phyloP scores from a whole-genome alignment of 2,888 invertebrate genomes.

The Aricia artaxerxes region DNA sequence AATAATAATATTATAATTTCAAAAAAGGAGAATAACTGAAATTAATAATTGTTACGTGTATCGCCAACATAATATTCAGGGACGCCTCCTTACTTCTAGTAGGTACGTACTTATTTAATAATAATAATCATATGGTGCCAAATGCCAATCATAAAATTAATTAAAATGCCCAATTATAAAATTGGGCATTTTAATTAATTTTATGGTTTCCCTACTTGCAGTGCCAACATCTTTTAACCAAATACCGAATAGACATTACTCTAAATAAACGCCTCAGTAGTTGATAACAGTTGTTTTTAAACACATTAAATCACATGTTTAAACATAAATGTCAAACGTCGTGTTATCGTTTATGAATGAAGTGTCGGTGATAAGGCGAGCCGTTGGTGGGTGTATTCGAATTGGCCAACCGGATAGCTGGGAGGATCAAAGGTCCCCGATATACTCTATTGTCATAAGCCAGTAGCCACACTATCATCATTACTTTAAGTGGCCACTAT shows the following conservation, averaged over 20 bases:
- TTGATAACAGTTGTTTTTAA: constrained; percentile 14
- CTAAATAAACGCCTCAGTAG: neutral
- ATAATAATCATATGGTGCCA: too few relatives aligned
- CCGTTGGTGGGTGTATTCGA: constrained; percentile 10
- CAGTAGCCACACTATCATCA: neutral
- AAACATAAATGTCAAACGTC: constrained; percentile 11
- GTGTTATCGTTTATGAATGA: constrained; percentile 12
- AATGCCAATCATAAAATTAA: too few relatives aligned
- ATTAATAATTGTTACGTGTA: too few relatives aligned
- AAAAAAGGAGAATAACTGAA: too few relatives aligned
- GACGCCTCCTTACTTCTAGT: too few relatives aligned
- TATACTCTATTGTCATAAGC: neutral
- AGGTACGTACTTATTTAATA: too few relatives aligned
- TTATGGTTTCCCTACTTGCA: too few relatives aligned
- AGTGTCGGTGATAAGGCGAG: neutral
- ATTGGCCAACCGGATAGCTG: neutral
- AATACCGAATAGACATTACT: neutral
- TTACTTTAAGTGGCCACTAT: neutral
- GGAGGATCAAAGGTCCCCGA: neutral
- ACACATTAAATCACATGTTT: constrained; percentile 12
- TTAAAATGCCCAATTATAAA: too few relatives aligned
- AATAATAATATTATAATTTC: too few relatives aligned
- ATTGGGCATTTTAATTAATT: too few relatives aligned
- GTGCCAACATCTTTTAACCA: too few relatives aligned
- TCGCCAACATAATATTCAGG: too few relatives aligned